Conservation (phyloP, 2,888 invertebrate species). For the Tuta absoluta region DNA sequence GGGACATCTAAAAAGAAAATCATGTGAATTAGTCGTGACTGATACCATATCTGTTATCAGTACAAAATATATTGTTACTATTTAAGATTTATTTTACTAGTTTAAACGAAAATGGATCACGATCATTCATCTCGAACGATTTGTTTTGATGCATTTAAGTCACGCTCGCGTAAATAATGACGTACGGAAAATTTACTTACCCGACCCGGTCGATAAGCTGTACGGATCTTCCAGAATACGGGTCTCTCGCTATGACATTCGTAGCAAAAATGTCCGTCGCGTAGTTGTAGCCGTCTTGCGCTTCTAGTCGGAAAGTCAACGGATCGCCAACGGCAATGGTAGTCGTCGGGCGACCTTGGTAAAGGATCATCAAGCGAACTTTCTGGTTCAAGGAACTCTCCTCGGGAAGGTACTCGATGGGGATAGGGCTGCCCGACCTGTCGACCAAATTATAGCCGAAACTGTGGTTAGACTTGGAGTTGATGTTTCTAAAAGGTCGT, state of each 20-base stretch:
- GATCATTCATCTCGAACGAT: neutral
- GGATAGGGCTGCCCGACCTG: slow-evolving; percentile 95
- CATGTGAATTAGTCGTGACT: neutral
- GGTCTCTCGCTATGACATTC: slow-evolving; percentile 95
- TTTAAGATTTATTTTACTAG: slow-evolving; percentile 2
- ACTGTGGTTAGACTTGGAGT: slow-evolving; percentile 73
- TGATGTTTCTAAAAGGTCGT: slow-evolving; percentile 35
- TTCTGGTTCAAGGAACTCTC: slow-evolving; percentile 95
- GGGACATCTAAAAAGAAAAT: slow-evolving; percentile 85
- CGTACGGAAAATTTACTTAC: slow-evolving; percentile 70
- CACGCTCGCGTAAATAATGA: neutral
- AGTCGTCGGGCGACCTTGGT: slow-evolving; percentile 94
- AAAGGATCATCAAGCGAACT: slow-evolving; percentile 91
- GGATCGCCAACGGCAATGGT: slow-evolving; percentile 97
- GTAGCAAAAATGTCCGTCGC: slow-evolving; percentile 95
- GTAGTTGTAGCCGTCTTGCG: slow-evolving; percentile 94
- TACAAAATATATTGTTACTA: neutral
- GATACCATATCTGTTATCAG: neutral
- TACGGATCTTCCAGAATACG: slow-evolving; percentile 94
- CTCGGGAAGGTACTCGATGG: slow-evolving; percentile 94
- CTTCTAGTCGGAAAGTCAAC: slow-evolving; percentile 92
- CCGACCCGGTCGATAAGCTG: slow-evolving; percentile 94
- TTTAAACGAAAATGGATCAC: neutral
- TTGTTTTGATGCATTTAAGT: neutral
- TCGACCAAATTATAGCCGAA: slow-evolving; percentile 73